Percentiles rank a stretch among this genome's conserved stretches.
Evolutionary conservation across 2,113 vertebrate genomes (phyloP).

Genomic region (Pycnonotus jocosus): DNA sequence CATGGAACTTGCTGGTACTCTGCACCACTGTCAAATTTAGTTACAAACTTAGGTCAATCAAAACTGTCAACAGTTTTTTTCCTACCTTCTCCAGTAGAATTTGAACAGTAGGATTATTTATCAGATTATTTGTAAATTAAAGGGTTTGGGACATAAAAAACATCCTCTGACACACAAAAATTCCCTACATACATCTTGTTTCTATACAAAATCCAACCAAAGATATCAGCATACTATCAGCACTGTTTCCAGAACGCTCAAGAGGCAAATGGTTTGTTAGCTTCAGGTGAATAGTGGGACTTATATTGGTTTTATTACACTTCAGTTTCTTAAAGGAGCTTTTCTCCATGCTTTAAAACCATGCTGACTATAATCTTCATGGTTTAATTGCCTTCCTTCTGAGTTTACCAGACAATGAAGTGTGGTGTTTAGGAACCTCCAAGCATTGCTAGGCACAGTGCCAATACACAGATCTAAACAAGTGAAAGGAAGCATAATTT

Average conservation of each 20-base stretch:
- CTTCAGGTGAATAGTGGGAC: neutral
- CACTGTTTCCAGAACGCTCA: neutral
- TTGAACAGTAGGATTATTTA: neutral
- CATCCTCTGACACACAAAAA: neutral
- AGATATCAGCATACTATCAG: neutral
- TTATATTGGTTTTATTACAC: neutral
- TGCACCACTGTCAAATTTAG: neutral
- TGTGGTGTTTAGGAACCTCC: neutral
- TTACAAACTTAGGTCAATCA: neutral
- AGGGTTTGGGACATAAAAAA: neutral
- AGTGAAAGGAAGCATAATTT: neutral
- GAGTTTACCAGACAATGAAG: neutral
- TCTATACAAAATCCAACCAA: neutral
- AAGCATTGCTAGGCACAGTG: neutral
- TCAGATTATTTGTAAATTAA: neutral
- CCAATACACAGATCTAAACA: neutral
- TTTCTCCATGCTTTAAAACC: neutral
- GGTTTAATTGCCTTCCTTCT: neutral
- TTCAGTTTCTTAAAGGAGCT: neutral
- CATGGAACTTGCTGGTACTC: neutral
- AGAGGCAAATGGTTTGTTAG: neutral
- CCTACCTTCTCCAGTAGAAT: neutral
- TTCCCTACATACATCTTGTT: neutral
- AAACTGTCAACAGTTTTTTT: neutral
- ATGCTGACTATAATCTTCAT: neutral